A percentile compares a stretch with the other conserved stretches of the same genome.
phyloP scores from a whole-genome alignment of 2,113 vertebrate species.

The Cyphomyrus plagiostoma region DNA sequence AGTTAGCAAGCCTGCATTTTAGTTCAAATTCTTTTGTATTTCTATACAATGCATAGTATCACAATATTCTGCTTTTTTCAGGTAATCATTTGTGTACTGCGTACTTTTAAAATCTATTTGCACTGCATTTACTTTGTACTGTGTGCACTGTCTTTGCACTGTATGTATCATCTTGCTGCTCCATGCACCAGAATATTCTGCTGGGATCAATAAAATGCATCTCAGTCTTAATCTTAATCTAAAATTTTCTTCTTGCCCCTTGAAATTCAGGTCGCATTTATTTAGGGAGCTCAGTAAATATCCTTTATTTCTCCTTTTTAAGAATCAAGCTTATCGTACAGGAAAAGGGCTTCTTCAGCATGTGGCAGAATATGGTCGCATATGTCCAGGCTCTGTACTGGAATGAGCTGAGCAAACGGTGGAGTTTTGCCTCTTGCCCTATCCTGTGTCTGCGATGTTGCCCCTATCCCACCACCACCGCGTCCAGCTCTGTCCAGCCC shows the following conservation, averaged over 20 bases:
- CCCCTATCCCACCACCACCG: neutral
- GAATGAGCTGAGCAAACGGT: neutral
- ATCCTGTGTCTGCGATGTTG: neutral
- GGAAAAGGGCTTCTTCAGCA: neutral
- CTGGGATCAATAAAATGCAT: neutral
- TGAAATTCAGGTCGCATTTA: neutral
- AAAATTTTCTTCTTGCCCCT: neutral
- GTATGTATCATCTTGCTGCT: neutral
- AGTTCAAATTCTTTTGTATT: neutral
- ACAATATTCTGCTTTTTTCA: neutral
- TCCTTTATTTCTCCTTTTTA: neutral
- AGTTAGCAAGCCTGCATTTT: neutral
- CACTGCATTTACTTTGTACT: neutral
- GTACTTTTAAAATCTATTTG: neutral
- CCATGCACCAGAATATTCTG: neutral
- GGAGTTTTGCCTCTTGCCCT: neutral
- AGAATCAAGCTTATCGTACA: neutral
- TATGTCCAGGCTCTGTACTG: neutral
- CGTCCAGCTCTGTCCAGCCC: neutral
- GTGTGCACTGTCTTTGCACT: neutral
- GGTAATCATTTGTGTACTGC: neutral
- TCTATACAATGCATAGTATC: neutral
- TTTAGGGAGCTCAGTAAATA: neutral
- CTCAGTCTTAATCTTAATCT: neutral
- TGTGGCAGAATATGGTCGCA: neutral